Base-by-base conservation (phyloP, 2,888 invertebrate genomes). In the Acrobeloides nanus region DNA sequence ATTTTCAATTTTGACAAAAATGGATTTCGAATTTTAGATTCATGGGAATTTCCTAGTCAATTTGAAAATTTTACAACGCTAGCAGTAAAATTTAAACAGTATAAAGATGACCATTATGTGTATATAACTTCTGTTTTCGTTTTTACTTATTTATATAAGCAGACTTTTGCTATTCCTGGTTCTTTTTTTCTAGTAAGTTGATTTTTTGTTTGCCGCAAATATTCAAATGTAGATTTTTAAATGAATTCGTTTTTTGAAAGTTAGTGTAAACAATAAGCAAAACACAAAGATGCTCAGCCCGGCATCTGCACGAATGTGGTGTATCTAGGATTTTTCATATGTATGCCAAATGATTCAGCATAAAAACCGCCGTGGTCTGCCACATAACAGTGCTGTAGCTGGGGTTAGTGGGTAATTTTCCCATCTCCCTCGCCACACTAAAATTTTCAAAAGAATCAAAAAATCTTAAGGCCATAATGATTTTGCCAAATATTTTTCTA, bases 111-210 rank as follows among this genome's bases (percentile, higher is more conserved):
- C 29, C 77, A 81, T 61, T 73, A 74, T 45, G 50, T 66, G 5
- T 81, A 79, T 67, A 78, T 81, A 7, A 57, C 80, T 1, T 39
- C 78, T 1, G 68, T 82, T 4, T 82, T 81, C 70, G 75, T 76
- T 37, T 75, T 75, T 49, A 79, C 79, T 0, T 82, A 81, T 65
- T 61, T 82, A 18, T 82, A 80, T 73, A 82, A 82, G 64, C 82
- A 82, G 66, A 76, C 81, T n/a, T 82, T 82, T 74, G 80, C 80
- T 40, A 80, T 82, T 53, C 81, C 81, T 31, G 82, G 82, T 21
- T 81, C 81, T 23, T 80, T 79, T 27, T 76, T 81, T 47, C 59
- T 82, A 76, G 81, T 81, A 67, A 72, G 75, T 57, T 33, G 23
- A 40, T 12, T 38, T 24, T 7, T 7, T 8, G 7, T 35, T 24